These are phyloP conservation scores for Xylocampa areola DNA, from an alignment of 2,888 invertebrate species.

Conservation along the genomic window DNA sequence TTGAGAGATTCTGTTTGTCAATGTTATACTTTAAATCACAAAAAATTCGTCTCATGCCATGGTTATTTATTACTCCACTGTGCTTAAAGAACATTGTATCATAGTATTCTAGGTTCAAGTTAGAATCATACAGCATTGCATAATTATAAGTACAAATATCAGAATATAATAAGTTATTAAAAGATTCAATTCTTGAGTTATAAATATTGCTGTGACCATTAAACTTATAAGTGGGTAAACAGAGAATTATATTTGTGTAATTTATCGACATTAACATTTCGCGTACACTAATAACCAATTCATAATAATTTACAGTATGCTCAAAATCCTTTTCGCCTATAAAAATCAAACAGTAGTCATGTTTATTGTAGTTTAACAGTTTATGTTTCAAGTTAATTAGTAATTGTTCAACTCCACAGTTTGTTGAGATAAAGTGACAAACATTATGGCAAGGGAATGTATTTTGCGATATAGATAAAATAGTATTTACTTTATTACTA, in stretches of 20 bases:
- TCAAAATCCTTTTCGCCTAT: conserved; percentile 3
- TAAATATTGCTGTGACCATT: neutral
- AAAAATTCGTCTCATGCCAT: conserved; percentile 4
- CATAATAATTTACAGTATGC: conserved; percentile 1
- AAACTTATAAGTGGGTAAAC: too few relatives aligned
- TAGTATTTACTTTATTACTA: conserved; percentile 6
- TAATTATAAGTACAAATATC: conserved; percentile 1
- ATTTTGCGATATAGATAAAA: conserved; percentile 6
- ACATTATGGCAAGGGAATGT: conserved; percentile 5
- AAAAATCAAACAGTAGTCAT: conserved; percentile 7
- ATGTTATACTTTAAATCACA: neutral
- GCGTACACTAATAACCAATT: neutral
- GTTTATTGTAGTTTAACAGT: neutral
- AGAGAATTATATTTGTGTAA: conserved; percentile 1
- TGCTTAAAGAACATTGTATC: conserved; percentile 8
- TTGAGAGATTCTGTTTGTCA: neutral
- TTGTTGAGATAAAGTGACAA: neutral
- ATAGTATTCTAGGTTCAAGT: conserved; percentile 6
- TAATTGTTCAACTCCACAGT: conserved; percentile 8
- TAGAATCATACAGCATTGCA: conserved; percentile 2
- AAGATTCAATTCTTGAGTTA: conserved; percentile 2
- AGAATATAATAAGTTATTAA: neutral
- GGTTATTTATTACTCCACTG: conserved; percentile 3
- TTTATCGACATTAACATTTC: neutral
- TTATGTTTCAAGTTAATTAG: neutral